These are phyloP conservation scores for Ichneumoninae sp. DNA, from an alignment of 2,888 invertebrate species.

Conservation along the genomic window DNA sequence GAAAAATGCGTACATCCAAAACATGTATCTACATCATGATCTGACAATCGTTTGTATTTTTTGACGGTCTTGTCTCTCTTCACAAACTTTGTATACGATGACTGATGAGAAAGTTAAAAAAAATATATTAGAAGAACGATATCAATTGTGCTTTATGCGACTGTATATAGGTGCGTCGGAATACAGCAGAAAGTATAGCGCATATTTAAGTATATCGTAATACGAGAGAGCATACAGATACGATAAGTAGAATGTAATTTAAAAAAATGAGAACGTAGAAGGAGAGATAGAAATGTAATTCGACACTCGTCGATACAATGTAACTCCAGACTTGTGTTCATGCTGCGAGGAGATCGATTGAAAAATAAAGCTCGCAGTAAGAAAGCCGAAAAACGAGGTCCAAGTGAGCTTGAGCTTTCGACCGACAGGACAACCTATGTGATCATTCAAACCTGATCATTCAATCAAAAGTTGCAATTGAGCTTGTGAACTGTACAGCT, in stretches of 20 bases:
- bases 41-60: neutral
- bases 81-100: neutral
- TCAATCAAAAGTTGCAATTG: neutral
- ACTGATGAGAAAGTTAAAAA: neutral
- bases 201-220: conserved; percentile 26
- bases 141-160: conserved; percentile 51
- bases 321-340: conserved; percentile 35
- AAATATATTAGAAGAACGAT: conserved; percentile 5
- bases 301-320: conserved; percentile 19
- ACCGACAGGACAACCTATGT: neutral
- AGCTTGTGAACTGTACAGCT: neutral
- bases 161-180: conserved; percentile 54
- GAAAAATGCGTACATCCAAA: conserved; percentile 5
- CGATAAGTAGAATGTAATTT: neutral
- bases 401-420: neutral
- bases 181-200: conserved; percentile 28
- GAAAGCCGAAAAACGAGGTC: conserved; percentile 36
- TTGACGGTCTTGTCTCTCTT: neutral
- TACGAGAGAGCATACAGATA: conserved; percentile 33
- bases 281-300: conserved; percentile 41
- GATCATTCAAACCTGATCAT: neutral
- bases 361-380: conserved; percentile 13
- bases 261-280: conserved; percentile 5
- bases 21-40: neutral
- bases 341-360: conserved; percentile 42